Percentiles rank a stretch among this genome's conserved stretches.
phyloP scores from a whole-genome alignment of 2,888 invertebrate genomes.

The Ophion slaviceki region DNA sequence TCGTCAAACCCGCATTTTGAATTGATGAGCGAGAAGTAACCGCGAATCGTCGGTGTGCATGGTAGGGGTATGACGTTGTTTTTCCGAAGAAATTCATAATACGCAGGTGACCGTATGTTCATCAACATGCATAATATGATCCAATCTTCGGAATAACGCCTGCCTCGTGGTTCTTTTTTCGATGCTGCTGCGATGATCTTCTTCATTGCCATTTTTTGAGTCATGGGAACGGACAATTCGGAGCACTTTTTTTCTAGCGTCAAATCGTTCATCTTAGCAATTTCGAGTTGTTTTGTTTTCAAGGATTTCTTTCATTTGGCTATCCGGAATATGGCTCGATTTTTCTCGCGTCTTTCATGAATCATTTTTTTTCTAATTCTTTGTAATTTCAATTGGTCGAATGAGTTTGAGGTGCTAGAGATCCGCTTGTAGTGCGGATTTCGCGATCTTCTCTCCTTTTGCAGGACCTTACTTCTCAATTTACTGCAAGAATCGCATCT shows the following conservation, averaged over 20 bases:
- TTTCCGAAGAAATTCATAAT: constrained; percentile 55
- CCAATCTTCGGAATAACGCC: constrained; percentile 59
- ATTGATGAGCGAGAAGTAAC: constrained; percentile 49
- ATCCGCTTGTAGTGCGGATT: constrained; percentile 12
- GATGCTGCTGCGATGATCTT: constrained; percentile 33
- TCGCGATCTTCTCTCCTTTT: background rate
- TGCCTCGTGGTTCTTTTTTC: constrained; percentile 22
- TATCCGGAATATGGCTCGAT: constrained; percentile 17
- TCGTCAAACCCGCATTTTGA: constrained; percentile 61
- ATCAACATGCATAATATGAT: constrained; percentile 57
- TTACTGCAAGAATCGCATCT: constrained; percentile 36
- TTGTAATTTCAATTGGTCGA: background rate
- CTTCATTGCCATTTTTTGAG: constrained; percentile 32
- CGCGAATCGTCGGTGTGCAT: constrained; percentile 22
- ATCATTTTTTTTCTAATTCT: background rate
- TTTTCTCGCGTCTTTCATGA: constrained; percentile 14
- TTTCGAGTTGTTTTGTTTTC: constrained; percentile 1
- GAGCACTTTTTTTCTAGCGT: constrained; percentile 23
- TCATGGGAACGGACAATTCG: background rate
- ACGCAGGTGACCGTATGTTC: constrained; percentile 60
- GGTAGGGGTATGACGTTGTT: constrained; percentile 34
- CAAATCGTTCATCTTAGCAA: background rate
- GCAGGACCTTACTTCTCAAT: constrained; percentile 10
- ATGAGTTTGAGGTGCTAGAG: constrained; percentile 5
- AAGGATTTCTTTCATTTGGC: background rate